These are phyloP conservation scores for Hydriomena furcata DNA, from an alignment of 2,888 invertebrate genomes.

Conservation along the genomic window DNA sequence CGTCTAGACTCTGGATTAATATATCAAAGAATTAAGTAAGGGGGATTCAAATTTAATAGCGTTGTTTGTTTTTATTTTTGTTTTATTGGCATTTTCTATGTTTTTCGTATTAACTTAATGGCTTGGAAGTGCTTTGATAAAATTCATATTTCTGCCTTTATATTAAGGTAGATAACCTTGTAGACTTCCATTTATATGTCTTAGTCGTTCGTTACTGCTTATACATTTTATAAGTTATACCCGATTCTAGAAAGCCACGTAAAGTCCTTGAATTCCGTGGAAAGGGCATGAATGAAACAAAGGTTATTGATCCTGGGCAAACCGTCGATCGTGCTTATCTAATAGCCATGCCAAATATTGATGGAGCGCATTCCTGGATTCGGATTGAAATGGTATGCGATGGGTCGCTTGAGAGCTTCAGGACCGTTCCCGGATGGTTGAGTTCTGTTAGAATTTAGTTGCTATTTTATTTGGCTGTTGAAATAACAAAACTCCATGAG, in stretches of 20 bases:
- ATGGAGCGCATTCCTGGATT: constrained; percentile 55
- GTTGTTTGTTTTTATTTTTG: constrained; percentile 51
- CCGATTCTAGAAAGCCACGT: neutral
- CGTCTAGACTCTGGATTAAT: constrained; percentile 55
- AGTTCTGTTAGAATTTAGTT: constrained; percentile 6
- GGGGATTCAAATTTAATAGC: constrained; percentile 51
- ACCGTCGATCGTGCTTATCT: constrained; percentile 54
- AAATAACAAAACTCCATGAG: constrained; percentile 5
- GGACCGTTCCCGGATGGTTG: constrained; percentile 8
- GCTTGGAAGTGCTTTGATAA: constrained; percentile 28
- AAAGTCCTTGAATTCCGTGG: constrained; percentile 15
- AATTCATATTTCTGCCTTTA: constrained; percentile 1
- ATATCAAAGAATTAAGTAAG: constrained; percentile 44
- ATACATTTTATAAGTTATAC: neutral
- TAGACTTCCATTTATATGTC: too few species aligned
- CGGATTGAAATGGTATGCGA: constrained; percentile 40
- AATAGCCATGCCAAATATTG: constrained; percentile 62
- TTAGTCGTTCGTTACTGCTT: too few species aligned
- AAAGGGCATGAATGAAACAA: constrained; percentile 39
- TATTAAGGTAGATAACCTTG: too few species aligned
- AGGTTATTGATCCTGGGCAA: constrained; percentile 46
- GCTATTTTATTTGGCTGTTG: constrained; percentile 10
- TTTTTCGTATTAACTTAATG: constrained; percentile 38
- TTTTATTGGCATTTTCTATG: constrained; percentile 45
- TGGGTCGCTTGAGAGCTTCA: constrained; percentile 13